phyloP scores from a whole-genome alignment of 2,888 invertebrate genomes.

The Cataglyphis cursor region DNA sequence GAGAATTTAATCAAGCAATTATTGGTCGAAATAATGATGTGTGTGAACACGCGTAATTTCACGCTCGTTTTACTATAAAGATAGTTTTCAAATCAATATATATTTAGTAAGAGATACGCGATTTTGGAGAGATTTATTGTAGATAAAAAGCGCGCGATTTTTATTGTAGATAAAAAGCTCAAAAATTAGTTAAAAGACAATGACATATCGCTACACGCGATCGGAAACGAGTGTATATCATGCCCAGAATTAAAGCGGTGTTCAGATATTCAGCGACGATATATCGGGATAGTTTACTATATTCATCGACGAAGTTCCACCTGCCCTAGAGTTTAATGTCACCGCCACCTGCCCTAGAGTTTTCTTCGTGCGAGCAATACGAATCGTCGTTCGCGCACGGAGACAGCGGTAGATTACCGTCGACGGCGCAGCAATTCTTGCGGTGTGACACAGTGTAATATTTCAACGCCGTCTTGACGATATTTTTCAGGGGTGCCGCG shows the following conservation, averaged over 20 bases:
- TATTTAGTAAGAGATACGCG: neutral
- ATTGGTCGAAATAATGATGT: constrained; percentile 38
- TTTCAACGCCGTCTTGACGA: constrained; percentile 76
- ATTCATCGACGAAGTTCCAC: constrained; percentile 60
- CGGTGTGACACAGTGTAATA: constrained; percentile 72
- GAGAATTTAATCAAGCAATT: constrained; percentile 74
- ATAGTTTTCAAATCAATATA: constrained; percentile 4
- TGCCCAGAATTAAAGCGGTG: constrained; percentile 25
- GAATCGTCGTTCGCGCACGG: constrained; percentile 66
- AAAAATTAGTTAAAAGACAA: neutral
- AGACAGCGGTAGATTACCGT: constrained; percentile 74
- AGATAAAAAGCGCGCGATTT: neutral
- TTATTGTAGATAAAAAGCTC: neutral
- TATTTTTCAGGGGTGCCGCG: constrained; percentile 69
- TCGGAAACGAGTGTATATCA: constrained; percentile 31
- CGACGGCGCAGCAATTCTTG: constrained; percentile 73
- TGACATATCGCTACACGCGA: neutral
- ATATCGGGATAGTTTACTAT: constrained; percentile 22
- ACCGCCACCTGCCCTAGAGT: constrained; percentile 51
- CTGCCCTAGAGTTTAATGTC: constrained; percentile 71
- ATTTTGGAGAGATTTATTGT: neutral
- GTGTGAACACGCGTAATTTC: neutral
- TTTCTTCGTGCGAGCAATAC: constrained; percentile 67
- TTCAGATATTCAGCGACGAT: constrained; percentile 23
- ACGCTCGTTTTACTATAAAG: neutral